A percentile compares a stretch with the other conserved stretches of the same genome.
phyloP scores from a whole-genome alignment of 2,888 invertebrate genomes.

The Lasius fuliginosus region DNA sequence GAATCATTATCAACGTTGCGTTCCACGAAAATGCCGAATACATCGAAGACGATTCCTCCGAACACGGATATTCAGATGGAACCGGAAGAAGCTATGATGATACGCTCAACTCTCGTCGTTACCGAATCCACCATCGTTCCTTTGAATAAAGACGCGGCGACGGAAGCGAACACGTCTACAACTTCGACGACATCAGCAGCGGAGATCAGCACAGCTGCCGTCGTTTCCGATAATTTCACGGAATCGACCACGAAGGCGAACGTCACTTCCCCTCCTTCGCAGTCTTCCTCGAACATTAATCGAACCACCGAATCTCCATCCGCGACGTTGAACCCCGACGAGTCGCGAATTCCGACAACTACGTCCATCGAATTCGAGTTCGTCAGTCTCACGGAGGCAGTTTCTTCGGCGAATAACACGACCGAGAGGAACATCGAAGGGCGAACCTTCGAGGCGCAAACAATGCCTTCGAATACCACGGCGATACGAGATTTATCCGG shows the following conservation, averaged over 20 bases:
- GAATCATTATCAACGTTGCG: conserved; percentile 10
- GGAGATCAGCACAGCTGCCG: neutral
- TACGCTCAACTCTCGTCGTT: conserved; percentile 69
- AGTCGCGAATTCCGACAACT: conserved; percentile 63
- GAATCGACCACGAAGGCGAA: conserved; percentile 24
- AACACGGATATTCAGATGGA: conserved; percentile 69
- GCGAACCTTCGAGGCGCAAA: conserved; percentile 9
- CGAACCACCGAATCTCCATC: conserved; percentile 55
- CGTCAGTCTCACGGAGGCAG: conserved; percentile 77
- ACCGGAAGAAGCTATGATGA: conserved; percentile 66
- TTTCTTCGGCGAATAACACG: conserved; percentile 20
- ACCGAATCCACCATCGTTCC: conserved; percentile 68
- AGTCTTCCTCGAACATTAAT: conserved; percentile 3
- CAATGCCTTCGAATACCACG: neutral
- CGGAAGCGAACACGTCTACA: conserved; percentile 16
- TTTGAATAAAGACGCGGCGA: conserved; percentile 30
- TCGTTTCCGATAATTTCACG: conserved; percentile 5
- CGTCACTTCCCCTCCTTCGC: conserved; percentile 9
- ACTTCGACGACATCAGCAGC: neutral
- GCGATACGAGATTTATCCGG: conserved; percentile 21
- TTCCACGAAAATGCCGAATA: conserved; percentile 48
- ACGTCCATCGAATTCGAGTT: conserved; percentile 80
- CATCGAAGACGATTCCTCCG: conserved; percentile 10
- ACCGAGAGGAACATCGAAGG: conserved; percentile 45
- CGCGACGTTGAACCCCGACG: conserved; percentile 44